Percentiles rank a stretch among this genome's conserved stretches.
Evolutionary conservation across 2,113 vertebrate species (phyloP).

Genomic region (Mesoclemmys tuberculata): DNA sequence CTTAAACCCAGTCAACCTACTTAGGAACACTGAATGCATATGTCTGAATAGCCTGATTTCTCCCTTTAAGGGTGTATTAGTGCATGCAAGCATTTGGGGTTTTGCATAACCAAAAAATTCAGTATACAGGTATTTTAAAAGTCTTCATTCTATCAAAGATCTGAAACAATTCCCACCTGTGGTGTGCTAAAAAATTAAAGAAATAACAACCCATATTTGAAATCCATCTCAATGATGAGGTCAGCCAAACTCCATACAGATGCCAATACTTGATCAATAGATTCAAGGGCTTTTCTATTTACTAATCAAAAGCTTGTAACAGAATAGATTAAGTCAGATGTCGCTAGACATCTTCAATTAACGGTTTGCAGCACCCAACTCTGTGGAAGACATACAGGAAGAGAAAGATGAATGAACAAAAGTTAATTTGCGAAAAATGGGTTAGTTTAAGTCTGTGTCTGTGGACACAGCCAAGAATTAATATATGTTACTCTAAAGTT

Average conservation of each 20-base stretch:
- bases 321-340: neutral
- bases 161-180: neutral
- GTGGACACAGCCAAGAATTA: rapidly evolving
- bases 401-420: neutral
- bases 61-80: neutral
- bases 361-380: neutral
- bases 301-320: neutral
- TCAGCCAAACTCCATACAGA: neutral
- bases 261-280: neutral
- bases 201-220: neutral
- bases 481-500: neutral
- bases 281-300: neutral
- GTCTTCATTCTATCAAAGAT: neutral
- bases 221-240: neutral
- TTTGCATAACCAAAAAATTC: neutral
- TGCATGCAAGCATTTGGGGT: neutral
- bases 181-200: neutral
- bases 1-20: neutral
- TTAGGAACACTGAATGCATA: neutral
- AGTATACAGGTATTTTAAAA: neutral
- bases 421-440: neutral
- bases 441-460: neutral
- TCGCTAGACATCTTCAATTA: neutral
- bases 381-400: neutral
- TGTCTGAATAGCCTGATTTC: neutral